Evolutionary conservation across 1,140 invertebrate genomes (phyloP).

Genomic region (Nasonia vitripennis): DNA sequence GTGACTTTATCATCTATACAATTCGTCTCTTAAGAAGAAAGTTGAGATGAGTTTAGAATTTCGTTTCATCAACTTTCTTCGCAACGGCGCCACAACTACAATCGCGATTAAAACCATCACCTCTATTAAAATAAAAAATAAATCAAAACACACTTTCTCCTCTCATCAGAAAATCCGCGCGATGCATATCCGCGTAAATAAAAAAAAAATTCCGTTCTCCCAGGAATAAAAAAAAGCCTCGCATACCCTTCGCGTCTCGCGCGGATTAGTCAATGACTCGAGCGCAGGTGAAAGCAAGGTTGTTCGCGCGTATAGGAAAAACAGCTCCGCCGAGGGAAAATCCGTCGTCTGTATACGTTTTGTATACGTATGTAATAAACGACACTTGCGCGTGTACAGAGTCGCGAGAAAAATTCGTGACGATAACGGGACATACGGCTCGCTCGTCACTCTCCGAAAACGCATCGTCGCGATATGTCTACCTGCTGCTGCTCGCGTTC

Average conservation of each 20-base stretch:
- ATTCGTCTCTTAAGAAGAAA: too few relatives aligned
- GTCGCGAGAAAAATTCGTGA: neutral
- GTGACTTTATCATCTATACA: too few relatives aligned
- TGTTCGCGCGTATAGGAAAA: slow-evolving; percentile 10
- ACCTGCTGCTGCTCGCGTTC: neutral
- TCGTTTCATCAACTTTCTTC: too few relatives aligned
- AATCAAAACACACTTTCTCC: neutral
- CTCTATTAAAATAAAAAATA: neutral
- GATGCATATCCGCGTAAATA: neutral
- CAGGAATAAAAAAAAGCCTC: neutral
- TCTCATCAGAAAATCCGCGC: neutral
- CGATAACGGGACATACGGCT: neutral
- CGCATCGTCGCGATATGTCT: neutral
- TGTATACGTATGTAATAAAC: neutral
- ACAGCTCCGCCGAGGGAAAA: slow-evolving; percentile 22
- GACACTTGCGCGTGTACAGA: neutral
- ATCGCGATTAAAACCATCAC: too few relatives aligned
- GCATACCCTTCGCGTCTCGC: neutral
- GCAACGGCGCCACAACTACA: too few relatives aligned
- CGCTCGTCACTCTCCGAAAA: neutral
- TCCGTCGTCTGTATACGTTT: neutral
- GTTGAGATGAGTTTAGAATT: too few relatives aligned
- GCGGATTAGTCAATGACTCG: slow-evolving; percentile 43
- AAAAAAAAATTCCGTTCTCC: neutral
- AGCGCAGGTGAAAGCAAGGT: neutral